Percentiles rank a stretch among this genome's conserved stretches.
phyloP scores from a whole-genome alignment of 2,113 vertebrate genomes.

The Corythaeola cristata region DNA sequence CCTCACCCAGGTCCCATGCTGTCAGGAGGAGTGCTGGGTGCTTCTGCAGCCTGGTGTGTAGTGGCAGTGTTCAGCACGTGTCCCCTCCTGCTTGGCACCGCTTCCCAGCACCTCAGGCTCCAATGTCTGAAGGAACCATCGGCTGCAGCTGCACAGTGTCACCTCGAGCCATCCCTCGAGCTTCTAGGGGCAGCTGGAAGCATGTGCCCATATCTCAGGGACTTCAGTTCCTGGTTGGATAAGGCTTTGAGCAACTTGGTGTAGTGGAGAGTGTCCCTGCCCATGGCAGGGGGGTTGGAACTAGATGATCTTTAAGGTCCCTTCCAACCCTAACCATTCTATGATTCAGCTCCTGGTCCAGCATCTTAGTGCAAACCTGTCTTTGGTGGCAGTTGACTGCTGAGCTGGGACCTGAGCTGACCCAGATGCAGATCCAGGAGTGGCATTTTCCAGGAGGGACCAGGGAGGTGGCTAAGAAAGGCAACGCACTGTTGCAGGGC shows the following conservation, averaged over 20 bases:
- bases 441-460: neutral
- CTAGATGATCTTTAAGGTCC: too few species aligned
- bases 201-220: neutral
- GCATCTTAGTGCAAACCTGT: neutral
- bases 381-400: neutral
- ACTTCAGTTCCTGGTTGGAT: neutral
- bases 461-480: neutral
- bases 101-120: neutral
- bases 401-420: neutral
- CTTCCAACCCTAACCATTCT: too few species aligned
- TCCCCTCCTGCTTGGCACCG: neutral
- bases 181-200: neutral
- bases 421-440: neutral
- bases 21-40: neutral
- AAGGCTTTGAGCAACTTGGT: too few species aligned
- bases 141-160: neutral
- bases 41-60: neutral
- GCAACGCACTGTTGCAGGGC: accelerated
- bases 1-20: accelerated
- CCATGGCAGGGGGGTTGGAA: too few species aligned
- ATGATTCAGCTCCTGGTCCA: neutral
- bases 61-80: neutral
- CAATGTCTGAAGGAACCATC: accelerated
- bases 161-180: neutral
- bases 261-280: too few species aligned